These are phyloP conservation scores for Eupithecia vulgata DNA, from an alignment of 2,888 invertebrate species.

Conservation along the genomic window DNA sequence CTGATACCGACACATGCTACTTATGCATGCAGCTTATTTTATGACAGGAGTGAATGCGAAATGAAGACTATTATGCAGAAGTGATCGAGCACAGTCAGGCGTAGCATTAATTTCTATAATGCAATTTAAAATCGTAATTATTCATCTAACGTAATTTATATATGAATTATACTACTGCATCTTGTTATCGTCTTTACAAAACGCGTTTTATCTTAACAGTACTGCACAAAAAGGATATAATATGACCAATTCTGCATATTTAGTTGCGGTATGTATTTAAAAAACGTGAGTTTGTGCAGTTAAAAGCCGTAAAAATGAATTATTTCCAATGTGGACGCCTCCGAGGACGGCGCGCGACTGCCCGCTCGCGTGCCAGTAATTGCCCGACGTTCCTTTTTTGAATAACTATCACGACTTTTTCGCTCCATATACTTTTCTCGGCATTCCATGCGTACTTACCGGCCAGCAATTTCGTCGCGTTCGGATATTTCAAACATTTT, in stretches of 20 bases:
- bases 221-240: constrained; percentile 26
- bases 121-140: constrained; percentile 11
- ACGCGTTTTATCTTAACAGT: constrained; percentile 15
- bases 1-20: constrained; percentile 28
- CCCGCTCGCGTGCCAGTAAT: constrained; percentile 83
- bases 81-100: neutral
- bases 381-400: constrained; percentile 80
- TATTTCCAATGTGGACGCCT: constrained; percentile 60
- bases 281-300: constrained; percentile 27
- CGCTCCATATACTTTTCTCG: constrained; percentile 75
- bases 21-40: constrained; percentile 26
- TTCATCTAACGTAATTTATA: neutral
- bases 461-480: constrained; percentile 71
- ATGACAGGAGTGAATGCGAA: constrained; percentile 11
- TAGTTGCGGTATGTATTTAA: constrained; percentile 29
- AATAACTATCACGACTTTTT: constrained; percentile 84
- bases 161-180: neutral
- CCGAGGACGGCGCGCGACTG: constrained; percentile 76
- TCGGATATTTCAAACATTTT: constrained; percentile 76
- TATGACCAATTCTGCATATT: constrained; percentile 33
- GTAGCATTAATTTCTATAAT: neutral
- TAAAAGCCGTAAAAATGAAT: constrained; percentile 45
- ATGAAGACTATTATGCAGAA: constrained; percentile 18
- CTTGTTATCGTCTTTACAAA: neutral
- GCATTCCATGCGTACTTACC: constrained; percentile 76